Evolutionary conservation across 2,797 vertebrate genomes (phyloP).

Genomic region (Antrozous pallidus): DNA sequence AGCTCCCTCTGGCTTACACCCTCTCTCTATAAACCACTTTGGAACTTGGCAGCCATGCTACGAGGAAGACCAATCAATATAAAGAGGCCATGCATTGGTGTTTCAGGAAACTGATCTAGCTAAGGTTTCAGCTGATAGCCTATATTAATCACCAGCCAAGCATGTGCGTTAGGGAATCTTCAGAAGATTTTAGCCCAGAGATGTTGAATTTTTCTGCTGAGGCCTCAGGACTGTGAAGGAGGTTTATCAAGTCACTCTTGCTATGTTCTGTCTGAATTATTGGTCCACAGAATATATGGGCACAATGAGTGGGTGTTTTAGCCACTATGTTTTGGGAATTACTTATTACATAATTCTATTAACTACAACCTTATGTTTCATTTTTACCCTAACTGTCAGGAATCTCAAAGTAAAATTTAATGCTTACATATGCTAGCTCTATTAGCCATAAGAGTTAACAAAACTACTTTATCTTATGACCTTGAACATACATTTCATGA

Average conservation of each 20-base stretch:
- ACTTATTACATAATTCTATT: neutral
- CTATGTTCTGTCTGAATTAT: neutral
- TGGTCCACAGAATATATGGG: neutral
- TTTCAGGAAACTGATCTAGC: neutral
- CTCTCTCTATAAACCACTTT: neutral
- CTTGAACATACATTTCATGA: neutral
- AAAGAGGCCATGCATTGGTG: neutral
- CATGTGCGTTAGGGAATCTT: neutral
- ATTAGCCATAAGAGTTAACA: constrained; percentile 2
- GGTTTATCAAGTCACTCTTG: neutral
- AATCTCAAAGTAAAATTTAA: constrained; percentile 41
- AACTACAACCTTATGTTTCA: neutral
- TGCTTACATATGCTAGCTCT: neutral
- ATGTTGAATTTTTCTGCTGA: neutral
- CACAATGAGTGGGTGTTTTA: neutral
- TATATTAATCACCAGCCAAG: neutral
- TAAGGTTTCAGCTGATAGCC: neutral
- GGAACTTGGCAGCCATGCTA: neutral
- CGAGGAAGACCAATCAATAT: neutral
- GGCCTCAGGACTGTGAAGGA: neutral
- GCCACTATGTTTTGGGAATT: neutral
- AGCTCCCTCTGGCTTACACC: neutral
- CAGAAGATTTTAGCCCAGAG: neutral
- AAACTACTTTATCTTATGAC: neutral
- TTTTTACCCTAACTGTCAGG: neutral